These are phyloP conservation scores for Berghia stephanieae DNA, from an alignment of 1,140 invertebrate species.

Conservation along the genomic window DNA sequence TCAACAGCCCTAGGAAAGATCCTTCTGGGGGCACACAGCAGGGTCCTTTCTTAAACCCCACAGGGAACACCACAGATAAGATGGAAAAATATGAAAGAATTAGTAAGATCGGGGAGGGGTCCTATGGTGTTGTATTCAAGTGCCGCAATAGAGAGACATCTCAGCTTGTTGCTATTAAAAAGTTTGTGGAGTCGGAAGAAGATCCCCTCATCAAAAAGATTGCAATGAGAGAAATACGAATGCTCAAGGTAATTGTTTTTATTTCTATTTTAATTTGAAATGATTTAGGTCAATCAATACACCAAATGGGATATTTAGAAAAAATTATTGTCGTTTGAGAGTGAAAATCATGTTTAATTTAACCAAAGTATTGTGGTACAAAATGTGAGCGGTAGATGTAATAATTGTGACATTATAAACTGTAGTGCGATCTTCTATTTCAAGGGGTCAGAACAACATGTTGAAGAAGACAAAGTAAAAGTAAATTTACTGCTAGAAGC, in stretches of 20 bases:
- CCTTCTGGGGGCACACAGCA: slow-evolving; percentile 1
- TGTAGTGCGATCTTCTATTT: too few relatives aligned
- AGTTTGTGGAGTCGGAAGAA: slow-evolving; percentile 98
- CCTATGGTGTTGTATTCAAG: slow-evolving; percentile 98
- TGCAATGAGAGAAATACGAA: slow-evolving; percentile 94
- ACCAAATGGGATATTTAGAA: too few relatives aligned
- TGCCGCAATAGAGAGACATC: slow-evolving; percentile 96
- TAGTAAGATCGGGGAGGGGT: slow-evolving; percentile 95
- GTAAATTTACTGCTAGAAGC: too few relatives aligned
- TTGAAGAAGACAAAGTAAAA: too few relatives aligned
- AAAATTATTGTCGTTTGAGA: too few relatives aligned
- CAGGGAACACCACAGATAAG: slow-evolving; percentile 30
- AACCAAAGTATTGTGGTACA: too few relatives aligned
- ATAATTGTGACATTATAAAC: too few relatives aligned
- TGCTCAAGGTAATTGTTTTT: slow-evolving; percentile 84
- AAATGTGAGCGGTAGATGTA: too few relatives aligned
- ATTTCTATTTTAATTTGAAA: background rate
- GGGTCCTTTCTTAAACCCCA: slow-evolving; percentile 20
- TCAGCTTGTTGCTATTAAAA: slow-evolving; percentile 97
- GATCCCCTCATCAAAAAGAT: slow-evolving; percentile 98
- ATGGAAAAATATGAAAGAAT: slow-evolving; percentile 99
- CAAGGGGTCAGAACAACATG: too few relatives aligned
- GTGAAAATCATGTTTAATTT: too few relatives aligned
- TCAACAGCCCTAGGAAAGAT: slow-evolving; percentile 34
- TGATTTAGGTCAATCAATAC: too few relatives aligned